These are phyloP conservation scores for Crossaster papposus DNA, from an alignment of 53 echinoderm and acorn worm species.

Conservation along the genomic window DNA sequence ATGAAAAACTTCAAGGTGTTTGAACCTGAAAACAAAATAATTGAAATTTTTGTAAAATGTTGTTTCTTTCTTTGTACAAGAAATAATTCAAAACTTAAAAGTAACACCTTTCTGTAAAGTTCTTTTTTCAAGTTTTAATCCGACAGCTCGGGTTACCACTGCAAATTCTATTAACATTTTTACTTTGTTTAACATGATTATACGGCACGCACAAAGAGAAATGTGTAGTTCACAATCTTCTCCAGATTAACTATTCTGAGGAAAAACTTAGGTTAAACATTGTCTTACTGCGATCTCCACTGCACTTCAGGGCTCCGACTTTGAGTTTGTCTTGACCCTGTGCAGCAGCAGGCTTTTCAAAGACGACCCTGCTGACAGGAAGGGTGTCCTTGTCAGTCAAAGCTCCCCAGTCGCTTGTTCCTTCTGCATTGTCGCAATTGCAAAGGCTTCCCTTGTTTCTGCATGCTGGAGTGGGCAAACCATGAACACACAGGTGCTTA, in stretches of 20 bases:
- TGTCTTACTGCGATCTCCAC: slow-evolving; percentile 38
- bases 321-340: slow-evolving; percentile 16
- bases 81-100: too few relatives aligned
- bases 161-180: too few relatives aligned
- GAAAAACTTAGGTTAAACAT: not conserved
- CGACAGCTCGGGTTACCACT: too few relatives aligned
- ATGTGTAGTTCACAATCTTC: not conserved
- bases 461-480: slow-evolving; percentile 7
- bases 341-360: slow-evolving; percentile 16
- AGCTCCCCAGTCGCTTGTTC: slow-evolving; percentile 21
- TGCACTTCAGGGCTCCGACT: slow-evolving; percentile 18
- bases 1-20: slow-evolving; percentile 47
- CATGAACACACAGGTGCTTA: not conserved
- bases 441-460: not conserved
- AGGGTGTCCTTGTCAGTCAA: slow-evolving; percentile 41
- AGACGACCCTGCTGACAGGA: slow-evolving; percentile 32
- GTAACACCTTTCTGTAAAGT: too few relatives aligned
- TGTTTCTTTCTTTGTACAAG: too few relatives aligned
- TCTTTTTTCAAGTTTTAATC: too few relatives aligned
- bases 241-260: not conserved
- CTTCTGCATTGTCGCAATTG: slow-evolving; percentile 29
- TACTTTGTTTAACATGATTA: too few relatives aligned
- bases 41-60: too few relatives aligned
- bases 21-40: slow-evolving; percentile 9
- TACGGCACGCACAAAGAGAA: too few relatives aligned